phyloP scores from a whole-genome alignment of 2,797 vertebrate genomes.

The Cirrhinus molitorella region DNA sequence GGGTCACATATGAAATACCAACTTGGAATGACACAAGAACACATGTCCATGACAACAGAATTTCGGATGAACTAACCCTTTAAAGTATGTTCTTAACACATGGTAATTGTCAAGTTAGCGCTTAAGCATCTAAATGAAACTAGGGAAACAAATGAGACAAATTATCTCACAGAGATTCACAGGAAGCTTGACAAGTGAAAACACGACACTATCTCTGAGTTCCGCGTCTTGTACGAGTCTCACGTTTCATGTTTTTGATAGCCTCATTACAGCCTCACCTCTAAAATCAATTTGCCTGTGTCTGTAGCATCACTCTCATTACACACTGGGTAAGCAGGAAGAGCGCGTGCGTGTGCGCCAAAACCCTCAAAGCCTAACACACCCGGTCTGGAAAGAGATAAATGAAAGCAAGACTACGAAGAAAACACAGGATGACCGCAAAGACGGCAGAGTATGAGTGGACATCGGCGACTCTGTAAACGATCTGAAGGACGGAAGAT shows the following conservation, averaged over 20 bases:
- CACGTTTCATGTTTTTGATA: conserved; percentile 63
- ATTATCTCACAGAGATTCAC: conserved; percentile 65
- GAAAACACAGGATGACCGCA: conserved; percentile 48
- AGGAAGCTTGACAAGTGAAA: conserved; percentile 58
- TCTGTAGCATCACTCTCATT: conserved; percentile 63
- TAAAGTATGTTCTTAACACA: conserved; percentile 56
- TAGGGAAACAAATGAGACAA: conserved; percentile 65
- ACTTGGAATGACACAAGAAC: neutral
- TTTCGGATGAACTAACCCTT: neutral
- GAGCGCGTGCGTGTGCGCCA: conserved; percentile 51
- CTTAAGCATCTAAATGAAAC: conserved; percentile 57
- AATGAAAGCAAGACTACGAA: conserved; percentile 51
- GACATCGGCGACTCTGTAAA: conserved; percentile 46
- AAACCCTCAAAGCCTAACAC: conserved; percentile 53
- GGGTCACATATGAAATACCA: neutral
- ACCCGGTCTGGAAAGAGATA: conserved; percentile 58
- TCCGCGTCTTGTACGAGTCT: conserved; percentile 37
- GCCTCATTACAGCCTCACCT: conserved; percentile 63
- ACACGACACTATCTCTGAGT: conserved; percentile 55
- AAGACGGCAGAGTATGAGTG: conserved; percentile 42
- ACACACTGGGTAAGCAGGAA: conserved; percentile 60
- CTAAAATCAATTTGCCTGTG: conserved; percentile 62
- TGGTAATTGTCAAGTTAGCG: conserved; percentile 66
- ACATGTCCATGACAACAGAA: no score
- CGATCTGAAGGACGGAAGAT: conserved; percentile 30